Percentiles rank a stretch among this genome's conserved stretches.
phyloP scores from a whole-genome alignment of 2,888 invertebrate genomes.

The Euplexia lucipara region DNA sequence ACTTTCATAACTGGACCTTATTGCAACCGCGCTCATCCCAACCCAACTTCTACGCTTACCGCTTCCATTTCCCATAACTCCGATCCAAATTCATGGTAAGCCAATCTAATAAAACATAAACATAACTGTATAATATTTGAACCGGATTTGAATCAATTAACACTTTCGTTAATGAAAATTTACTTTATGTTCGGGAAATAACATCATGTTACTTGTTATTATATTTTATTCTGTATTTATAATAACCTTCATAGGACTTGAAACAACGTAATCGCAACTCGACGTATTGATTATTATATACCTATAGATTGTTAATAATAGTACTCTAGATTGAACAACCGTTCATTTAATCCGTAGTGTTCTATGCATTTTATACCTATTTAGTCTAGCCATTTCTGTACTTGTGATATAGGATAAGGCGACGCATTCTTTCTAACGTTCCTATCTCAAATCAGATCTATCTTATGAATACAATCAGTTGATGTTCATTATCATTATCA shows the following conservation, averaged over 20 bases:
- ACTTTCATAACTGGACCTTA: neutral
- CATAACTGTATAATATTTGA: slow-evolving; percentile 59
- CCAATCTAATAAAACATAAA: slow-evolving; percentile 60
- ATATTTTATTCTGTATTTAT: slow-evolving; percentile 8
- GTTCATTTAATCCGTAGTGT: no score
- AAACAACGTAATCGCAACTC: slow-evolving; percentile 2
- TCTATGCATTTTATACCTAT: no score
- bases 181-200: slow-evolving; percentile 49
- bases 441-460: no score
- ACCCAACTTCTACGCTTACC: slow-evolving; percentile 1
- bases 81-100: slow-evolving; percentile 1
- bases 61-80: slow-evolving; percentile 40
- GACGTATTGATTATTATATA: neutral
- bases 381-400: no score
- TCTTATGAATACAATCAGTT: rapidly evolving
- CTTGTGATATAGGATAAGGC: no score
- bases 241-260: slow-evolving; percentile 2
- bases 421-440: no score
- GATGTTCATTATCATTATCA: neutral
- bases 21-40: slow-evolving; percentile 9
- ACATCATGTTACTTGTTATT: slow-evolving; percentile 20
- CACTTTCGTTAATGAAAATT: slow-evolving; percentile 67
- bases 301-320: neutral
- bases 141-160: slow-evolving; percentile 67
- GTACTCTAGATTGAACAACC: neutral